Evolutionary conservation across 2,888 invertebrate species (phyloP), one percentile per base, ranked within the genome.

Genomic region (Parnassius apollo): DNA sequence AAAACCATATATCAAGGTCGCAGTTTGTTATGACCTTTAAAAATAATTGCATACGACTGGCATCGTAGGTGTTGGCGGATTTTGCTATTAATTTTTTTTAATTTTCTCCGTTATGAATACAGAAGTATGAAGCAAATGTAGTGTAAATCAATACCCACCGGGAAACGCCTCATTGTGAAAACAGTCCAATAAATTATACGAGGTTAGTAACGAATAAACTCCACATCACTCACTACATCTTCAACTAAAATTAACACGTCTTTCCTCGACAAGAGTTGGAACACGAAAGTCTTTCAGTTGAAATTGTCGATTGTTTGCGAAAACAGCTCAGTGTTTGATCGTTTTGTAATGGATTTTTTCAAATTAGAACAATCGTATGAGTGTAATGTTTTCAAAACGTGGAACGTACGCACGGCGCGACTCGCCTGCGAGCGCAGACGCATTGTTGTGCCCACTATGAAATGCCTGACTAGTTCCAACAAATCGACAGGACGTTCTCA

Each of bases 321-420:
- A 86, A 84, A 81, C 78, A 78, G 71, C 71, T 72, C 71, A 76
- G 78, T 88, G 88, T 88, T 89, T 88, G 78, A 76, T 84, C 84
- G 85, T 88, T 88, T 85, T 88, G 86, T 85, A 74, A 78, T 83
- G 80, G 78, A 85, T 86, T 88, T 88, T 74, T 86, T 82, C 76
- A 80, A 84, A 84, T 79, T 75, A 75, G 77, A 89, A 90, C 90
- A 89, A 91, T 88, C 77, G 88, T 76, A 72, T 74, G 75, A 69
- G 72, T 77, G 80, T 76, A 79, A 82, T 89, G 89, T 91, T 91
- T 85, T 89, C 86, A 88, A 89, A 91, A 88, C 87, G 82, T 77
- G 69, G 72, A 75, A 73, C 79, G 80, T 78, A 66, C 61, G 73
- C 69, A 68, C 67, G 73, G 77, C 76, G 78, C 80, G 80, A 77